A percentile compares a stretch with the other conserved stretches of the same genome.
These are phyloP conservation scores for Leptopilina myrica DNA, from an alignment of 2,888 invertebrate genomes.

Conservation along the genomic window DNA sequence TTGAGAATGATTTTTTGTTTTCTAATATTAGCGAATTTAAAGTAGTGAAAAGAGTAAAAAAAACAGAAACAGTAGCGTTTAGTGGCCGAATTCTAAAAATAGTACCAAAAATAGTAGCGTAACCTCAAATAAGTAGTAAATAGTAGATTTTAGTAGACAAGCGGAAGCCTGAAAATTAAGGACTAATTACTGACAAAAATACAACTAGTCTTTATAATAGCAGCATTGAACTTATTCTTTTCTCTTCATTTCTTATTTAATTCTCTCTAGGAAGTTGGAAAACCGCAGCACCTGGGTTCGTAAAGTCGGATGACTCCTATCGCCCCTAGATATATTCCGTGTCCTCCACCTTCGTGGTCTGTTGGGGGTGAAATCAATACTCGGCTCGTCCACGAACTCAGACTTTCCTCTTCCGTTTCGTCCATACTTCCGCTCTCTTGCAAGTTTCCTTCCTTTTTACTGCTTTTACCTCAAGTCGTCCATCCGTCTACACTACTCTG, in stretches of 20 bases:
- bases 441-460: constrained; percentile 35
- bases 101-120: too few species aligned
- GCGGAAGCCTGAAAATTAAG: too few species aligned
- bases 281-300: constrained; percentile 60
- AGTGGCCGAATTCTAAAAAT: too few species aligned
- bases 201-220: too few species aligned
- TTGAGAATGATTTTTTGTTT: too few species aligned
- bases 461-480: constrained; percentile 5
- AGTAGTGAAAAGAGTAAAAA: too few species aligned
- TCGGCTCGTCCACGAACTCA: constrained; percentile 55
- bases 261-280: constrained; percentile 40
- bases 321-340: constrained; percentile 55
- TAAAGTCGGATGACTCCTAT: constrained; percentile 63
- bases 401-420: constrained; percentile 47
- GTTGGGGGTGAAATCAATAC: constrained; percentile 63
- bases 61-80: too few species aligned
- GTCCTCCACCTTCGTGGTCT: constrained; percentile 65
- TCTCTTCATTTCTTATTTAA: constrained; percentile 54
- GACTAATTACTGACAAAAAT: too few species aligned
- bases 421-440: constrained; percentile 50
- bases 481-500: constrained; percentile 4
- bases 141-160: too few species aligned
- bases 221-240: background rate
- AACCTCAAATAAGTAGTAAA: too few species aligned
- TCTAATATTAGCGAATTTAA: too few species aligned